A percentile compares a stretch with the other conserved stretches of the same genome.
Conservation (phyloP, 2,113 vertebrate genomes). For the Indicator indicator region DNA sequence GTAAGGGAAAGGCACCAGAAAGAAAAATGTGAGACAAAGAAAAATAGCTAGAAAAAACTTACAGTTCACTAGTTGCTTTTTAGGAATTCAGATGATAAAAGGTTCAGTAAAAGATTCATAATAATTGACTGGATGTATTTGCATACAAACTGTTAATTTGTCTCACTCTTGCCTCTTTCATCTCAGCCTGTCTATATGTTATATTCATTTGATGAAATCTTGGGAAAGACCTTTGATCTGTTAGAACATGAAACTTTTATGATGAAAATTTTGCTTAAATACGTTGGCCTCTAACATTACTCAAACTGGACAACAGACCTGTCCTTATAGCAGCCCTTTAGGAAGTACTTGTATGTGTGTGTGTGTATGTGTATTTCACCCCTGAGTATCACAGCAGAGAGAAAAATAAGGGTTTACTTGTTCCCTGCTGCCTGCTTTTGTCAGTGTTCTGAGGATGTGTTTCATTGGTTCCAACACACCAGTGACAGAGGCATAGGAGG, state of each 20-base stretch:
- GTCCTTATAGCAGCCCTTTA: neutral
- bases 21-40: neutral
- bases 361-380: neutral
- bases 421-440: fast-evolving
- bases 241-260: neutral
- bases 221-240: neutral
- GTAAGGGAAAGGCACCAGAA: neutral
- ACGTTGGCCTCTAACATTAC: neutral
- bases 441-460: neutral
- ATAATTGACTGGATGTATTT: neutral
- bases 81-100: neutral
- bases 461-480: neutral
- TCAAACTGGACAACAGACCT: neutral
- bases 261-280: neutral
- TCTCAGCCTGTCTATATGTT: neutral
- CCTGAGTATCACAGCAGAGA: neutral
- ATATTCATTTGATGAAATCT: neutral
- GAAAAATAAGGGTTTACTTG: neutral
- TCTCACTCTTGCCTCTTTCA: neutral
- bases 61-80: neutral
- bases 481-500: neutral
- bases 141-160: neutral
- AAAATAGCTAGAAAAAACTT: neutral
- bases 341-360: neutral
- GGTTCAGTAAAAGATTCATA: neutral